Conservation (phyloP, 2,113 vertebrate species). For the Anolis carolinensis region DNA sequence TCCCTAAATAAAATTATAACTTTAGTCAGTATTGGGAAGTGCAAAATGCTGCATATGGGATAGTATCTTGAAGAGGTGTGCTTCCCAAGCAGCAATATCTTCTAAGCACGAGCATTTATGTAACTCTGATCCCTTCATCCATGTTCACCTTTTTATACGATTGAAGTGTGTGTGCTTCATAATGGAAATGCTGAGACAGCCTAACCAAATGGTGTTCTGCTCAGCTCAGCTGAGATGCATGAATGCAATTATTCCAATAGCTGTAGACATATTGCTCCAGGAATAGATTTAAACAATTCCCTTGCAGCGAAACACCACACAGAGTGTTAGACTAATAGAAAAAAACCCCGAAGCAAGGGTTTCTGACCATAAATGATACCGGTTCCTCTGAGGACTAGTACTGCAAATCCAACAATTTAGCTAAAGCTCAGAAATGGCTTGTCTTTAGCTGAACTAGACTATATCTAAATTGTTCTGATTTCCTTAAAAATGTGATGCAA, state of each 20-base stretch:
- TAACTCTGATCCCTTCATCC: not conserved
- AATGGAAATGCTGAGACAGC: slow-evolving; percentile 40
- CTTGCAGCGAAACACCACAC: not conserved
- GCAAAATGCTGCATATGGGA: not conserved
- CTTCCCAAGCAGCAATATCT: not conserved
- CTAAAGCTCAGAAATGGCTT: not conserved
- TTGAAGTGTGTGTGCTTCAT: not conserved
- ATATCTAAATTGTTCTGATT: not conserved
- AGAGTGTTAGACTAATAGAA: not conserved
- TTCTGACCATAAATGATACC: slow-evolving; percentile 4
- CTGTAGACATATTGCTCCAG: slow-evolving; percentile 11
- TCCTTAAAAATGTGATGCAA: not conserved
- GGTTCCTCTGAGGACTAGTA: not conserved
- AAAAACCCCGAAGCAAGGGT: not conserved
- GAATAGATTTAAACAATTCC: not conserved
- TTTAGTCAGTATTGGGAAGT: too few species aligned
- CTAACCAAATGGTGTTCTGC: slow-evolving; percentile 26
- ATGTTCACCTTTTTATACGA: not conserved
- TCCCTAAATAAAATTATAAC: too few species aligned
- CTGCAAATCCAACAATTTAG: not conserved
- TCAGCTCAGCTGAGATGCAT: not conserved
- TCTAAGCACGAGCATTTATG: fast-evolving
- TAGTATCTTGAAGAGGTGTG: too few species aligned
- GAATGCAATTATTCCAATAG: slow-evolving; percentile 5
- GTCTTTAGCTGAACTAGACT: not conserved